phyloP scores from a whole-genome alignment of 1,140 invertebrate genomes.

The Macrobrachium nipponense region DNA sequence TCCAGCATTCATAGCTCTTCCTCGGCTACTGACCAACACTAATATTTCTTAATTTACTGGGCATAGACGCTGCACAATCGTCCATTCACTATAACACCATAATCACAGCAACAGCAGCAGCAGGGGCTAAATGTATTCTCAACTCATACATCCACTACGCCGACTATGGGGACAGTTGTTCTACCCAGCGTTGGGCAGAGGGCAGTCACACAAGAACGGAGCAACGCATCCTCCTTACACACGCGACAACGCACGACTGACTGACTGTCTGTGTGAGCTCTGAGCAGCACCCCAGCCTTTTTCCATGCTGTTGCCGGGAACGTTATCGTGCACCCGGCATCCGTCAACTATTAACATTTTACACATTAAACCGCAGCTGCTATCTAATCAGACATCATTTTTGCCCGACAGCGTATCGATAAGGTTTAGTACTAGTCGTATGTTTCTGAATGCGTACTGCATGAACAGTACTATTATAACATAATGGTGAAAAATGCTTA shows the following conservation, averaged over 20 bases:
- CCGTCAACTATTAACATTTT: too few relatives aligned
- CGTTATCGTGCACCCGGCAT: conserved; percentile 19
- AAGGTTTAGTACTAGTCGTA: background rate
- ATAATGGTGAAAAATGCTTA: too few relatives aligned
- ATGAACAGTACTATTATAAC: background rate
- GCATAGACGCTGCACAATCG: background rate
- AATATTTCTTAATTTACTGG: too few relatives aligned
- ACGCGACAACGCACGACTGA: conserved; percentile 46
- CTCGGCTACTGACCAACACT: too few relatives aligned
- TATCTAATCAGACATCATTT: too few relatives aligned
- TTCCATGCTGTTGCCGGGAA: conserved; percentile 44
- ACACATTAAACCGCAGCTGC: too few relatives aligned
- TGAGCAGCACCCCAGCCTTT: conserved; percentile 9
- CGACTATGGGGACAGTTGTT: background rate
- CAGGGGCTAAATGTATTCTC: background rate
- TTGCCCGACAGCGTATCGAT: too few relatives aligned
- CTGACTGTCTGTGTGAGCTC: conserved; percentile 1
- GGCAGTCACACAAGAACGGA: conserved; percentile 53
- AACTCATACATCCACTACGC: conserved; percentile 33
- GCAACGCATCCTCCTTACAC: conserved; percentile 44
- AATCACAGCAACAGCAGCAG: background rate
- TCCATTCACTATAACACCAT: conserved; percentile 39
- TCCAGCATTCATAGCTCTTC: conserved; percentile 53
- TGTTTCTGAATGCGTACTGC: background rate
- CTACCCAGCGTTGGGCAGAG: conserved; percentile 34